Evolutionary conservation across 2,113 vertebrate genomes (phyloP).

Genomic region (Falcunculus frontatus): DNA sequence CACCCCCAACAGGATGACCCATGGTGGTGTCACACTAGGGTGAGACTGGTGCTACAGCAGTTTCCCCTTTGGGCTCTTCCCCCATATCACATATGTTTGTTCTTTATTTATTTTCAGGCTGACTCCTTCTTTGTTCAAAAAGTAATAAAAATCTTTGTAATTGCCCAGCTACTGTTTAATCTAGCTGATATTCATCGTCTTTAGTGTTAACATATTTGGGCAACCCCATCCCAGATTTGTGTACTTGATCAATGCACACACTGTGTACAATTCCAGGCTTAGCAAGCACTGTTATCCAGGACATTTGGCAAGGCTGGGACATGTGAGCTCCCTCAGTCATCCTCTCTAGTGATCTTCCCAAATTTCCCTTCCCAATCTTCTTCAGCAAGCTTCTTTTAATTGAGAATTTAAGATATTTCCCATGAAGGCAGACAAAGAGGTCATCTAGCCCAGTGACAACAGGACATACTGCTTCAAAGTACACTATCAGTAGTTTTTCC

Average conservation of each 20-base stretch:
- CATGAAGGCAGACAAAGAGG: not conserved
- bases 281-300: not conserved
- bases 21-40: not conserved
- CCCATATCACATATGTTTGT: not conserved
- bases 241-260: not conserved
- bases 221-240: not conserved
- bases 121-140: not conserved
- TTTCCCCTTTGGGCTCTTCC: not conserved
- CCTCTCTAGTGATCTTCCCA: not conserved
- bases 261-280: not conserved
- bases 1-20: not conserved
- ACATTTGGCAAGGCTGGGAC: not conserved
- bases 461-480: not conserved
- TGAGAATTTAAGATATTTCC: not conserved
- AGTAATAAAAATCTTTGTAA: not conserved
- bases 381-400: not conserved
- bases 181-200: not conserved
- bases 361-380: not conserved
- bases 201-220: not conserved
- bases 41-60: fast-evolving
- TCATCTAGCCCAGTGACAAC: not conserved
- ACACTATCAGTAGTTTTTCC: not conserved
- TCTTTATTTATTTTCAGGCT: not conserved
- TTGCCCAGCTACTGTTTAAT: not conserved
- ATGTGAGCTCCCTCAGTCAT: not conserved